Base-by-base conservation (phyloP, 2,113 vertebrate species). In the Brienomyrus longianalis region DNA sequence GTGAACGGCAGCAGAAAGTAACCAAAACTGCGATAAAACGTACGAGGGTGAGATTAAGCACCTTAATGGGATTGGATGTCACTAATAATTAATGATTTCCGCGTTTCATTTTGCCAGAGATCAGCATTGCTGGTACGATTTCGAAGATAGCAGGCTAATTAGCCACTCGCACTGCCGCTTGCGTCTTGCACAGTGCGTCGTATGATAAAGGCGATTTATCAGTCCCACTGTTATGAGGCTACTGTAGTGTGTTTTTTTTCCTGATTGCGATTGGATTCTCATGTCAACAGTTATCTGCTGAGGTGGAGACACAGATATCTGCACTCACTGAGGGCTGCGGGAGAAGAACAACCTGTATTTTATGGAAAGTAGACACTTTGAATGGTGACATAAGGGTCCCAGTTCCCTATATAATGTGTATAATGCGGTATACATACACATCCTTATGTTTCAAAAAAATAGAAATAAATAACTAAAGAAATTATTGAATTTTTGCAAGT, bases 181-280 rank as follows among this genome's bases (percentile, higher is more conserved):
- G 96, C 95, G 95, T 96, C 96, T 96, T 93, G 51, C 92, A 93
- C 95, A 94, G 96, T 96, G 95, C 91, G 96, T 96, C 95, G 96
- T 94, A 95, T 94, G 91, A 93, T 95, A 92, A 89, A 91, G 94
- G 95, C 96, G 95, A 96, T 96, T 96, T 96, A 96, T 97, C 95
- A 95, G 95, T 95, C 95, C 94, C 95, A 95, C 96, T 23, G 45
- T 84, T 23, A 45, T 48, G 83, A 84, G 39, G 39, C 43, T 48
- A 48, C 21, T 87, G 85, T 39, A 87, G 95, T 95, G 95, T 96
- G 96, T 96, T 96, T 96, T 97, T 96, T 96, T 96, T 43, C 13
- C 95, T 95, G 95, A 96, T 96, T 95, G 94, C 95, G 95, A 96
- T 96, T 96, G 95, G 96, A 96, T 96, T 96, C 95, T 83, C 27